Base-by-base conservation (phyloP, 1,140 invertebrate genomes). In the Micrasema minimum region DNA sequence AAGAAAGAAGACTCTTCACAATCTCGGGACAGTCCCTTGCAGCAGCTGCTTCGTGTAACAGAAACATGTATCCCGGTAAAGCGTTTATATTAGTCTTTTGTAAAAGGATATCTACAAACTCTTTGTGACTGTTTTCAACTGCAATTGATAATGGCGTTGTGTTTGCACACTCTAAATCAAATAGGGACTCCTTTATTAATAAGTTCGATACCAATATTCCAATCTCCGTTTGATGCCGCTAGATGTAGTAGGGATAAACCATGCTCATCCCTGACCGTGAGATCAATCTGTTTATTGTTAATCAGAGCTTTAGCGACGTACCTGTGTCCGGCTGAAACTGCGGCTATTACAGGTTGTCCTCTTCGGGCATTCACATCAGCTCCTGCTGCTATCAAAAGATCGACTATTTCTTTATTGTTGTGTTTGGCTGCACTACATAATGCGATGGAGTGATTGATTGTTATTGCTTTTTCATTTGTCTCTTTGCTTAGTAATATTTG, bases 31-130 rank as follows among this genome's bases (percentile, higher is more conserved):
- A n/a, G 26, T 38, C 20, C 16, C 16, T 16, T 2, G 9, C n/a
- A 2, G n/a, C n/a, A n/a, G 35, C 18, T 1, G 55, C 35, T 11
- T n/a, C 3, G 12, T 59, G 18, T 14, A 59, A 6, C 35, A 38
- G 5, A 7, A 14, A 20, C 12, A 2, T 26, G 23, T 53, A 2
- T 12, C 9, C 14, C 10, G 7, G 5, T 12, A 14, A 7, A 14
- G 35, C 9, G 14, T 59, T 59, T 2, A 22, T 12, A 38, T 59
- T 18, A 38, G 55, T n/a, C 11, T 59, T 37, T 41, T 14, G 1
- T 12, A 59, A 16, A 2, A 59, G 20, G 16, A 59, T 14, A 20
- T 59, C 55, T 7, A 59, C 55, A 41, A 37, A 59, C 55, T 59
- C 31, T 11, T n/a, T 41, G 35, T 38, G 35, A 20, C 55, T 31